Evolutionary conservation across 1,140 invertebrate genomes (phyloP).

Genomic region (Lerema accius): DNA sequence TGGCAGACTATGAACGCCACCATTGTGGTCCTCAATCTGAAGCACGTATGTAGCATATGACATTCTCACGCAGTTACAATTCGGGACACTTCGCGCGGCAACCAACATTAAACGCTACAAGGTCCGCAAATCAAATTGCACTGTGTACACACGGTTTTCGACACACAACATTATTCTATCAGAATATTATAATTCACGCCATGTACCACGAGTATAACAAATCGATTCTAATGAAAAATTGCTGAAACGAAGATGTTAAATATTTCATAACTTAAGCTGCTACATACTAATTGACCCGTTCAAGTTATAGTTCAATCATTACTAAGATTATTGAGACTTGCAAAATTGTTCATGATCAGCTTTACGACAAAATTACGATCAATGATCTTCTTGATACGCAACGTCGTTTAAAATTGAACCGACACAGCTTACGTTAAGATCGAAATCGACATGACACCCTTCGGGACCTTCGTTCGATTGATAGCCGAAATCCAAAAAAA

Average conservation of each 20-base stretch:
- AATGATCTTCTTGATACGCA: neutral
- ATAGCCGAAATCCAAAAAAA: conserved; percentile 52
- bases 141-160: too few species aligned
- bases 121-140: too few species aligned
- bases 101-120: too few species aligned
- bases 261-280: neutral
- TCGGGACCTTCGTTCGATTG: conserved; percentile 48
- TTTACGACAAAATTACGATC: neutral
- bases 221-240: neutral
- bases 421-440: neutral
- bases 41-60: too few species aligned
- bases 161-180: too few species aligned
- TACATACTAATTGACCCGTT: neutral
- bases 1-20: too few species aligned
- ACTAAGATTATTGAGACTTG: neutral
- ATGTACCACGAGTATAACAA: too few species aligned
- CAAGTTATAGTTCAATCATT: neutral
- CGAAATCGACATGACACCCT: conserved; percentile 21
- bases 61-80: too few species aligned
- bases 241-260: neutral
- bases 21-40: too few species aligned
- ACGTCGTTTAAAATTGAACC: neutral
- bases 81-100: too few species aligned
- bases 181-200: too few species aligned
- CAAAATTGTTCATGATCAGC: neutral